phyloP scores from a whole-genome alignment of 64 coral and sea anemone genomes.

The Pocillopora damicornis region DNA sequence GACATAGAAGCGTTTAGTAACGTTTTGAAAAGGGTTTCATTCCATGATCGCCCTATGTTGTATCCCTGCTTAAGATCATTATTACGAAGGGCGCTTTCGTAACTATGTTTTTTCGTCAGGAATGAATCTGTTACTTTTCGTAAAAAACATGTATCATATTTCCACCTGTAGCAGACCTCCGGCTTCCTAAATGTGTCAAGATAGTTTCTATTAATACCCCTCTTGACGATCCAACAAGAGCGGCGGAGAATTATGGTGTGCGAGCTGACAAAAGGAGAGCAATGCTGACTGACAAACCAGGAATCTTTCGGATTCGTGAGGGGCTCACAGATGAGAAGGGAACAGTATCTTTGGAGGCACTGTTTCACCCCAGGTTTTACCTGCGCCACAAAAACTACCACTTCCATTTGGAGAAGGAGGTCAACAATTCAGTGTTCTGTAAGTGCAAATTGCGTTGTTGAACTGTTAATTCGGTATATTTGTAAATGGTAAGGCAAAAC shows the following conservation, averaged over 20 bases:
- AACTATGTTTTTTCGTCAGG: neutral
- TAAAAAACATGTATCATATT: neutral
- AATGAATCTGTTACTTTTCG: neutral
- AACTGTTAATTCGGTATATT: too few relatives aligned
- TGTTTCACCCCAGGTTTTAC: slow-evolving; percentile 37
- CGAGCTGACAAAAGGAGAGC: slow-evolving; percentile 45
- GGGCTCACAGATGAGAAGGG: slow-evolving; percentile 58
- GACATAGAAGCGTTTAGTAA: too few relatives aligned
- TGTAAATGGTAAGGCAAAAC: too few relatives aligned
- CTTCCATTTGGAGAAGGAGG: slow-evolving; percentile 66
- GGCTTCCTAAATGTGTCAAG: slow-evolving; percentile 54
- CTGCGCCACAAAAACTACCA: slow-evolving; percentile 89
- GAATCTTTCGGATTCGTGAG: slow-evolving; percentile 39
- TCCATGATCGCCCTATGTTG: neutral
- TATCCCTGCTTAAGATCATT: neutral
- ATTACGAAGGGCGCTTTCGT: neutral
- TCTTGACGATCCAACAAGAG: slow-evolving; percentile 39
- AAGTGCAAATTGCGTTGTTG: neutral
- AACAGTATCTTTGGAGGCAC: slow-evolving; percentile 61
- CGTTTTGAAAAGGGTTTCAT: neutral
- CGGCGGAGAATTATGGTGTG: slow-evolving; percentile 57
- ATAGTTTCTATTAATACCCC: slow-evolving; percentile 68
- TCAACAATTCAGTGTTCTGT: slow-evolving; percentile 65
- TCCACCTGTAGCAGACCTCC: neutral
- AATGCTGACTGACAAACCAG: slow-evolving; percentile 33